Conservation (phyloP, 2,888 invertebrate species). For the Drosophila setosimentum region DNA sequence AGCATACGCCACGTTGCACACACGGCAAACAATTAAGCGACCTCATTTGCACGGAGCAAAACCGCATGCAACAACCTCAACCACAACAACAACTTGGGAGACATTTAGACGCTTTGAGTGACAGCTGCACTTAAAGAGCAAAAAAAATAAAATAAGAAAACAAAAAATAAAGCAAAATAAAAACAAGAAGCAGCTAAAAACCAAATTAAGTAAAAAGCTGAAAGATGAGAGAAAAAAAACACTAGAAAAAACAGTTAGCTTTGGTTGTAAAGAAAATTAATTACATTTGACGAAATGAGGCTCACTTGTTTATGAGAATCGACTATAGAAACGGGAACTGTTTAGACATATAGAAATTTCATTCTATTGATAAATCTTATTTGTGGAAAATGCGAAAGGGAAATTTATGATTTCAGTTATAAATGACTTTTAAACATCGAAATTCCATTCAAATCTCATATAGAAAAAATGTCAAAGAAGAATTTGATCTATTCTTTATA, state of each 20-base stretch:
- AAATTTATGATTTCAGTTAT: neutral
- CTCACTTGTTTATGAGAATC: neutral
- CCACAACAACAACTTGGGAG: conserved; percentile 61
- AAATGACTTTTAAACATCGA: neutral
- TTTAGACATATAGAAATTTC: neutral
- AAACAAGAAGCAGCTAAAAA: conserved; percentile 5
- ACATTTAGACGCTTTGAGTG: conserved; percentile 77
- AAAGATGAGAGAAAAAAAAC: neutral
- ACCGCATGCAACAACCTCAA: conserved; percentile 41
- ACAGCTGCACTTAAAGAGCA: conserved; percentile 79
- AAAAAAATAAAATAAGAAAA: conserved; percentile 28
- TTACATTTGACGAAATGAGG: conserved; percentile 12
- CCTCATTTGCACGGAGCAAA: conserved; percentile 68
- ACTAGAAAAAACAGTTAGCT: conserved; percentile 18
- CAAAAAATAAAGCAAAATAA: conserved; percentile 13
- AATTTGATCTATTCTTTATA: neutral
- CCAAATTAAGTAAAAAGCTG: conserved; percentile 4
- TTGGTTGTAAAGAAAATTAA: neutral
- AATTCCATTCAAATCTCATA: neutral
- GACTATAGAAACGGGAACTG: neutral
- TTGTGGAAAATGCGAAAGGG: neutral
- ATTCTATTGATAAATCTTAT: neutral
- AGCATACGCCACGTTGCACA: conserved; percentile 62
- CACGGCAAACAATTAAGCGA: conserved; percentile 73
- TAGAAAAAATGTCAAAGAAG: neutral